These are phyloP conservation scores for Tetrax tetrax DNA, from an alignment of 2,113 vertebrate species.

Conservation along the genomic window DNA sequence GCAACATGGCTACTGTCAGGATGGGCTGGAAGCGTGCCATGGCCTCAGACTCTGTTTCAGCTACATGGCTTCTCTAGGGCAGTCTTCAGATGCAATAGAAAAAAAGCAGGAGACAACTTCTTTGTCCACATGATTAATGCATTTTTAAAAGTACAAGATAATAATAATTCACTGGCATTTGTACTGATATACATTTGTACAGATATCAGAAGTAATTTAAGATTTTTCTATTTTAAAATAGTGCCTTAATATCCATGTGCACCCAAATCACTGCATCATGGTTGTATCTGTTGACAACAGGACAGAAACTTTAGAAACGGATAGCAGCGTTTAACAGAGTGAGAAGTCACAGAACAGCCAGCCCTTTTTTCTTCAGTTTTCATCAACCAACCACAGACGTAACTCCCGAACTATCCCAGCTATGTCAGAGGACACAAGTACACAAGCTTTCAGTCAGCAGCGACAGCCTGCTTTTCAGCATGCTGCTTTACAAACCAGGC, in stretches of 20 bases:
- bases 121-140: background rate
- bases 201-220: background rate
- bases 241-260: background rate
- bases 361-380: background rate
- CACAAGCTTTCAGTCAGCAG: background rate
- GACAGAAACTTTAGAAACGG: background rate
- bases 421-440: slow-evolving; percentile 5
- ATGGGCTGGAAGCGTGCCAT: background rate
- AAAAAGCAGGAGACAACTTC: background rate
- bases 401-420: background rate
- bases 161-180: background rate
- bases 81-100: background rate
- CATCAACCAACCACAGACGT: background rate
- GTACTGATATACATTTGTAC: background rate
- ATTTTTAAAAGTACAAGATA: background rate
- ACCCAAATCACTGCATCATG: background rate
- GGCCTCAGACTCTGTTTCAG: background rate
- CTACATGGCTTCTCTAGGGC: background rate
- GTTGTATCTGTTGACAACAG: background rate
- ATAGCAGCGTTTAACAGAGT: background rate
- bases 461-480: background rate
- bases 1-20: background rate
- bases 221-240: background rate
- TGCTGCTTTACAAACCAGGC: background rate
- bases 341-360: background rate